Evolutionary conservation across 2,888 invertebrate genomes (phyloP), one percentile per base, ranked within the genome.

Genomic region (Chorisops tibialis): DNA sequence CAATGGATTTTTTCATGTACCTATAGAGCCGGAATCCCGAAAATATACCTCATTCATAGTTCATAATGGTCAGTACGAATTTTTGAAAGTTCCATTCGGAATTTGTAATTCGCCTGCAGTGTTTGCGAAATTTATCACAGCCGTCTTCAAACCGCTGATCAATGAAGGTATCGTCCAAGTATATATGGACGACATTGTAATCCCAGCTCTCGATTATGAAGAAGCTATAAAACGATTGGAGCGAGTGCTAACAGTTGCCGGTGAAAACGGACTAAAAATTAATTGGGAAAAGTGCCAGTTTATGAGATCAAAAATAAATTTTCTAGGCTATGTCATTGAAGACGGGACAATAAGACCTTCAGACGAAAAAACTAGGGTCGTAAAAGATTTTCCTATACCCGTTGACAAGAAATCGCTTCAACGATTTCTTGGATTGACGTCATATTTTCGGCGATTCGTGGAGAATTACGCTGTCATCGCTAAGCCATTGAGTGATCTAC

Each of bases 381-480:
- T 41, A 4, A 41, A 11, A 41, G 41, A 65, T 1, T 72, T 71
- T 65, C 70, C 70, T 6, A 61, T 64, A 22, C 72, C 73, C 1
- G 69, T 16, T 45, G 66, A 59, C 6, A 41, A 59, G 3, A 70
- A 70, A 45, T 65, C 70, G 39, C 49, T 73, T 2, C 70, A 72
- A 60, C 69, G 69, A 39, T 73, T 74, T 63, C 59, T 74, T n/a
- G 72, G 72, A 3, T 49, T 74, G 12, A 72, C 72, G 1, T 70
- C 70, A 22, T 74, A 74, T 65, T 75, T 74, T 56, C 45, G 73
- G 22, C 74, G 73, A 47, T 75, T 73, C 63, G 68, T 75, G 9
- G 62, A 61, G 4, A 56, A 63, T 14, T 74, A 73, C 62, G 59
- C 72, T 4, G 51, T 63, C 12, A 69, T 72, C 18, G 73, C 73